phyloP scores from a whole-genome alignment of 2,797 vertebrate species.

The Rhabdomys pumilio region DNA sequence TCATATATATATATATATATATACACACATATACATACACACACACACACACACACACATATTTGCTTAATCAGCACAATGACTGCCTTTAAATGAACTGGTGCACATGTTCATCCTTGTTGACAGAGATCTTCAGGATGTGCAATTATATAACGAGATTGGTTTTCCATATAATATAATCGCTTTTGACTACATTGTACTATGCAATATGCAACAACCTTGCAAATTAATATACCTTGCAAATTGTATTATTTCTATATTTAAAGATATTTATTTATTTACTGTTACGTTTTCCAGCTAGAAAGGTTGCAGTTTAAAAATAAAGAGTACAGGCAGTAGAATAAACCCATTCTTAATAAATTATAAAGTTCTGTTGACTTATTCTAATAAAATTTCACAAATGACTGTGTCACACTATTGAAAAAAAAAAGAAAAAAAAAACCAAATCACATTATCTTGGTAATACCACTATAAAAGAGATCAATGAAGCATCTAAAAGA shows the following conservation, averaged over 20 bases:
- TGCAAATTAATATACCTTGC: not conserved
- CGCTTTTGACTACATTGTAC: not conserved
- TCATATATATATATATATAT: no score
- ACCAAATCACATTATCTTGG: not conserved
- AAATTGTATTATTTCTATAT: not conserved
- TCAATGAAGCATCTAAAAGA: slow-evolving; percentile 48
- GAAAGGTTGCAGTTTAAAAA: slow-evolving; percentile 28
- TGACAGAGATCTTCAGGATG: not conserved
- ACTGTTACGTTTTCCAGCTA: slow-evolving; percentile 57
- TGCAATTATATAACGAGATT: not conserved
- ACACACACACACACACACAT: not conserved
- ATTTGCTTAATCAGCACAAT: not conserved
- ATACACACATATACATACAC: no score
- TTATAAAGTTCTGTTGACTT: slow-evolving; percentile 45
- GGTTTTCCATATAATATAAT: not conserved
- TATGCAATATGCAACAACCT: not conserved
- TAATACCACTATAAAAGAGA: slow-evolving; percentile 49
- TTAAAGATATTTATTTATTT: slow-evolving; percentile 35
- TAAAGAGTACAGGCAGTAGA: slow-evolving; percentile 9
- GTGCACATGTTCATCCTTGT: not conserved
- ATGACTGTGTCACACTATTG: slow-evolving; percentile 54
- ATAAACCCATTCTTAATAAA: slow-evolving; percentile 51
- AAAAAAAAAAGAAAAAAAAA: not conserved
- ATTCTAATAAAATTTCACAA: slow-evolving; percentile 63
- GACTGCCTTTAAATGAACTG: not conserved